Percentiles rank a stretch among this genome's conserved stretches.
Conservation (phyloP, 2,888 invertebrate genomes). For the Dascillus cervinus region DNA sequence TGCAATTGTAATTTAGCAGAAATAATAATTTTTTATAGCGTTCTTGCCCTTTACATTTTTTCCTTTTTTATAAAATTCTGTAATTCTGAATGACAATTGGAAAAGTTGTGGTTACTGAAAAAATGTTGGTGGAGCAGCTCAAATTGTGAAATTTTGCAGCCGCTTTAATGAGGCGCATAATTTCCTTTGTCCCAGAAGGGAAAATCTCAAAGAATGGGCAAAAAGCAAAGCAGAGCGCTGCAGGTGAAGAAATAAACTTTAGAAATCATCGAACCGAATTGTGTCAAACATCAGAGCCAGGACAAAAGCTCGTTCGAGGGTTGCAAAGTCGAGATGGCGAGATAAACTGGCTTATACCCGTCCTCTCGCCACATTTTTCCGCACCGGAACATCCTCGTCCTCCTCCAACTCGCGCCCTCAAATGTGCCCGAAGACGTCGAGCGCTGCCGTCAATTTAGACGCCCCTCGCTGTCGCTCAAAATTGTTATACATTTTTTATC, state of each 20-base stretch:
- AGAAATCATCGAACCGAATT: slow-evolving; percentile 16
- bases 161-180: no score
- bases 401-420: slow-evolving; percentile 4
- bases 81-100: no score
- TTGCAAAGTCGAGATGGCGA: slow-evolving; percentile 15
- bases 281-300: slow-evolving; percentile 12
- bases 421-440: slow-evolving; percentile 9
- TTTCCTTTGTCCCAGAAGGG: no score
- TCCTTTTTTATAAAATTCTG: no score
- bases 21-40: no score
- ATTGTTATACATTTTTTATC: slow-evolving; percentile 18
- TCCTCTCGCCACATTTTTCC: slow-evolving; percentile 11
- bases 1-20: no score
- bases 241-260: slow-evolving; percentile 14
- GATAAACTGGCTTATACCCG: slow-evolving; percentile 15
- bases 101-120: no score
- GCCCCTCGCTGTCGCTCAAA: slow-evolving; percentile 14
- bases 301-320: slow-evolving; percentile 9
- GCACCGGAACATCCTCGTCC: slow-evolving; percentile 7
- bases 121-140: no score
- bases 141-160: no score
- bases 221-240: slow-evolving; percentile 5
- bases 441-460: slow-evolving; percentile 17
- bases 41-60: no score
- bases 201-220: background rate